Conservation (phyloP, 1,140 invertebrate species). For the Pseudomyrmex cubaensis region DNA sequence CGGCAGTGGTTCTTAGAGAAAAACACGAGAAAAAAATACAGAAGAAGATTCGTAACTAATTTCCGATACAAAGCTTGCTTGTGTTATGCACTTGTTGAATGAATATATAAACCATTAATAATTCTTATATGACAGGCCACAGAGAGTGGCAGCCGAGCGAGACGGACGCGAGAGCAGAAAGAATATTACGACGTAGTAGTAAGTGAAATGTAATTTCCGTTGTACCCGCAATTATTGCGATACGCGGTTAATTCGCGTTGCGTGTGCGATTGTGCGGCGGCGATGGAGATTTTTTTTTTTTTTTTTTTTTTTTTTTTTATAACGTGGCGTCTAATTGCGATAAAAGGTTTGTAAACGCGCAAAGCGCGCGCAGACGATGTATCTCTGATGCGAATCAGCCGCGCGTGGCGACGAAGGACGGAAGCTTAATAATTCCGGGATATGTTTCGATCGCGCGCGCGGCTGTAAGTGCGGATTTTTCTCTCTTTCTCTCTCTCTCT, state of each 20-base stretch:
- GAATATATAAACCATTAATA: conserved; percentile 55
- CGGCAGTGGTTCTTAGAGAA: background rate
- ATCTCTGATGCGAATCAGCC: conserved; percentile 58
- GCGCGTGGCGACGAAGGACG: conserved; percentile 60
- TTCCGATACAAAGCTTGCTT: background rate
- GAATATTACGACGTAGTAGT: conserved; percentile 32
- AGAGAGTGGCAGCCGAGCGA: background rate
- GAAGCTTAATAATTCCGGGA: conserved; percentile 48
- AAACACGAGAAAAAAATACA: background rate
- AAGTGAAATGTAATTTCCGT: conserved; percentile 49
- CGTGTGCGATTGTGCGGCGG: conserved; percentile 53
- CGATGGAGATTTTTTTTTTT: conserved; percentile 53
- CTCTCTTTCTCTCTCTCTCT: no score
- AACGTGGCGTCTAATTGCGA: conserved; percentile 54
- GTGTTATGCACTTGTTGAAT: background rate
- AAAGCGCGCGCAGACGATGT: background rate
- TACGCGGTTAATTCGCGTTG: conserved; percentile 68
- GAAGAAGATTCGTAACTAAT: conserved; percentile 6
- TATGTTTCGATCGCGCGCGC: conserved; percentile 32
- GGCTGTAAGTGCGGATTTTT: background rate
- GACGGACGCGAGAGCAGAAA: conserved; percentile 35
- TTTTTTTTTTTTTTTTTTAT: conserved; percentile 64
- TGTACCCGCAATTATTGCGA: conserved; percentile 63
- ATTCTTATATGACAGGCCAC: conserved; percentile 44
- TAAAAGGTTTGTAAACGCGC: conserved; percentile 39